Conservation (phyloP, 2,113 vertebrate species). For the Choloepus hoffmanni region DNA sequence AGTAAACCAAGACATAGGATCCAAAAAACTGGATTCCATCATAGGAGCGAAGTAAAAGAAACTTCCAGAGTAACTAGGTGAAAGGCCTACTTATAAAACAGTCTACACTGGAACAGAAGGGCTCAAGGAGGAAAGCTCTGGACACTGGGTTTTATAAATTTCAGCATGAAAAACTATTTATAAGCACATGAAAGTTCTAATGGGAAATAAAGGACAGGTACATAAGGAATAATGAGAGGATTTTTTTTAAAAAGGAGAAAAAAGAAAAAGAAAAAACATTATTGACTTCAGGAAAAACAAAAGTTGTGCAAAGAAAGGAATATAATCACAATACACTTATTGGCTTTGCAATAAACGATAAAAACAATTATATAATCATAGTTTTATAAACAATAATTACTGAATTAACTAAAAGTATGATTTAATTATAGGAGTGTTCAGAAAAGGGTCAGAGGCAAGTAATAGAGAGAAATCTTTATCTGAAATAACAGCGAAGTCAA, state of each 20-base stretch:
- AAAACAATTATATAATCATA: not conserved
- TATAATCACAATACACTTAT: not conserved
- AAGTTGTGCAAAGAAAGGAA: not conserved
- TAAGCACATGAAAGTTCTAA: not conserved
- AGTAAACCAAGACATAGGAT: not conserved
- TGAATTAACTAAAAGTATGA: slow-evolving; percentile 17
- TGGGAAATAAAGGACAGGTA: not conserved
- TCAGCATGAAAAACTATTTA: not conserved
- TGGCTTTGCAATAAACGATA: not conserved
- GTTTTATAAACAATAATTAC: not conserved
- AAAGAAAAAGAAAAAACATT: not conserved
- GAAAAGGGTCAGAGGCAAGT: not conserved
- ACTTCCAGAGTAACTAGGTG: not conserved
- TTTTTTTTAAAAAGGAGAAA: not conserved
- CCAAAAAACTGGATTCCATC: not conserved
- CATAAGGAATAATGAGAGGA: not conserved
- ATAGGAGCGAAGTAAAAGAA: not conserved
- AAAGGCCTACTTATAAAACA: not conserved
- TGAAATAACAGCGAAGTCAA: not conserved
- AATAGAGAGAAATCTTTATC: slow-evolving; percentile 2
- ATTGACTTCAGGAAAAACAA: slow-evolving; percentile 1
- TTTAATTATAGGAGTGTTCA: not conserved
- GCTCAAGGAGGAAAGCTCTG: not conserved
- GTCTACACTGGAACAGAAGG: not conserved
- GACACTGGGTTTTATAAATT: not conserved